Evolutionary conservation across 2,888 invertebrate genomes (phyloP).

Genomic region (Aporophyla nigra): DNA sequence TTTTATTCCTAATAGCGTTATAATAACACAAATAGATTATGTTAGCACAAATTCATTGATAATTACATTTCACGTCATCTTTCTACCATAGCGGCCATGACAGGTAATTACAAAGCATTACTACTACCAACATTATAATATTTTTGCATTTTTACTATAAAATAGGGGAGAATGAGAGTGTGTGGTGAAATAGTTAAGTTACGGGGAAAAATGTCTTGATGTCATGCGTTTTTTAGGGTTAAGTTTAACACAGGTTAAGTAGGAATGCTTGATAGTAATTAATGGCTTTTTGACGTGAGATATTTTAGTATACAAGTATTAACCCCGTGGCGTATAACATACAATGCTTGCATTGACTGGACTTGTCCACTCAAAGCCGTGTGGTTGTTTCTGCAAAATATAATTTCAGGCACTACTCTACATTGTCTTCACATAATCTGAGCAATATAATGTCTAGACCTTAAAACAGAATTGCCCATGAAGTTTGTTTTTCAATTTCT

Average conservation of each 20-base stretch:
- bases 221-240: constrained; percentile 7
- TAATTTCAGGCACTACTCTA: too few species aligned
- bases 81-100: constrained; percentile 50
- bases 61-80: constrained; percentile 58
- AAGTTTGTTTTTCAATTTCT: too few species aligned
- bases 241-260: background rate
- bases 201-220: constrained; percentile 2
- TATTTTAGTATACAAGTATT: background rate
- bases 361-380: too few species aligned
- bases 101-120: constrained; percentile 47
- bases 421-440: too few species aligned
- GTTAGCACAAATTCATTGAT: constrained; percentile 66
- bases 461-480: too few species aligned
- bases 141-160: constrained; percentile 51
- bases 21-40: constrained; percentile 60
- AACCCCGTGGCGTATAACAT: too few species aligned
- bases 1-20: constrained; percentile 62
- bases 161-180: constrained; percentile 14
- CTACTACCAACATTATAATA: constrained; percentile 35
- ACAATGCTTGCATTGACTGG: too few species aligned
- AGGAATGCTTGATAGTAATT: background rate
- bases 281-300: background rate
- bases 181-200: background rate
- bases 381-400: too few species aligned
- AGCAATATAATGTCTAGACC: too few species aligned